These are phyloP conservation scores for Thymelicus lineola DNA, from an alignment of 2,888 invertebrate genomes.

Conservation along the genomic window DNA sequence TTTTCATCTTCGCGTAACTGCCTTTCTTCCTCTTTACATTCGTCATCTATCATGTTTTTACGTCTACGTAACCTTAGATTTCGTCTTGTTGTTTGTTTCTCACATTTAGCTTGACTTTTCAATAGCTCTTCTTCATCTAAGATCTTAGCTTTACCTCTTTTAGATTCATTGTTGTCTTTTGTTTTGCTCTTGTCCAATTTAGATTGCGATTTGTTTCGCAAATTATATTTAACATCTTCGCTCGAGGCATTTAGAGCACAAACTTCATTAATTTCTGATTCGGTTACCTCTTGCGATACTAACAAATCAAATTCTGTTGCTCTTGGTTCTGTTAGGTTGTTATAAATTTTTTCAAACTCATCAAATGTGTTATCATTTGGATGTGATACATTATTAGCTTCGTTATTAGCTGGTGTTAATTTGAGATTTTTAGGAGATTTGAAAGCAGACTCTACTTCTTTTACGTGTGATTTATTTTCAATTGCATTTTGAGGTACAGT, in stretches of 20 bases:
- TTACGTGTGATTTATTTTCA: background rate
- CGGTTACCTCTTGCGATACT: constrained; percentile 51
- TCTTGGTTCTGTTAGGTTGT: constrained; percentile 63
- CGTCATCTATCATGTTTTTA: constrained; percentile 49
- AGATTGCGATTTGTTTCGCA: constrained; percentile 53
- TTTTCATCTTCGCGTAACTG: constrained; percentile 51
- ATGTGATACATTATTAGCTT: constrained; percentile 42
- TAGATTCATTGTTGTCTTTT: constrained; percentile 24
- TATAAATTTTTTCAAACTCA: constrained; percentile 73
- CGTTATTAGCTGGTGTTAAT: constrained; percentile 16
- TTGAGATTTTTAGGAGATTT: constrained; percentile 12
- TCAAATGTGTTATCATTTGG: constrained; percentile 62
- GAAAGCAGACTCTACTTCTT: background rate
- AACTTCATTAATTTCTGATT: constrained; percentile 38
- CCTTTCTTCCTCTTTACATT: constrained; percentile 46
- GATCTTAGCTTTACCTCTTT: constrained; percentile 37
- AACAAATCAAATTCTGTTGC: constrained; percentile 72
- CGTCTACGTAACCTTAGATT: constrained; percentile 61
- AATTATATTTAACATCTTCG: constrained; percentile 60
- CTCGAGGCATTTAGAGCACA: constrained; percentile 29
- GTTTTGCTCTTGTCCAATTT: constrained; percentile 40
- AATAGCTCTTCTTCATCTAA: constrained; percentile 49
- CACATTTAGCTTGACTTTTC: constrained; percentile 56
- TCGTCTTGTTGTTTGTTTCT: constrained; percentile 54
- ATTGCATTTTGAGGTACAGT: background rate